Base-by-base conservation (phyloP, 2,113 vertebrate species). In the Amia ocellicauda region DNA sequence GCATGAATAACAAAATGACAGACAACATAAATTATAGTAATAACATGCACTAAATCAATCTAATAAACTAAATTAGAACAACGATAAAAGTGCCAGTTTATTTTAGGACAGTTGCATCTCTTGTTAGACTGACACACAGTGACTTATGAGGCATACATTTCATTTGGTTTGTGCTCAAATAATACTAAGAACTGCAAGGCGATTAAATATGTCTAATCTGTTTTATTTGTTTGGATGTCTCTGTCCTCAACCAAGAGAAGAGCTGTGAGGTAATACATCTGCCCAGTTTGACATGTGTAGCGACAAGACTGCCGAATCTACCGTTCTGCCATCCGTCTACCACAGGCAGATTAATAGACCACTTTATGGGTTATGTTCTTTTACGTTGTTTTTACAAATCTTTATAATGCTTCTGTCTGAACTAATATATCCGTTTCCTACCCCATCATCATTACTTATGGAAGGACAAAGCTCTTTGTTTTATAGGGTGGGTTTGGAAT, bases 321-420 rank as follows among this genome's bases (percentile, higher is more conserved):
- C 45, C 45, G 49, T 14, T 31, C 60, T 36, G 36, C 60, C 19
- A 26, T 16, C 13, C 40, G 49, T 58, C 22, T 47, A 63, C 70
- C 55, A 53, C 23, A 51, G 26, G 64, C 79, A 76, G 62, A 82
- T 79, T 74, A 74, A 77, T 68, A 14, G 57, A 40, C 19, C 40
- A 60, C 49, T 63, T 76, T 64, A 51, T 65, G 28, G 3, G 50
- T 62, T 63, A 41, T 31, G 59, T 23, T 19, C 17, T 4, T 47
- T 16, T 19, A 47, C 36, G 41, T 20, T 49, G 31, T 54, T 63
- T 49, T 20, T 40, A 50, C 62, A 63, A 43, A 42, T 42, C 22
- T 26, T 20, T 52, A 29, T 47, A 47, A n/a, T 42, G 31, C 51
- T 22, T 62, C 45, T 27, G 20, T 50, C 51, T 24, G 23, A 36